Conservation (phyloP, 35 echinoderm and acorn worm species). For the Diadema setosum region DNA sequence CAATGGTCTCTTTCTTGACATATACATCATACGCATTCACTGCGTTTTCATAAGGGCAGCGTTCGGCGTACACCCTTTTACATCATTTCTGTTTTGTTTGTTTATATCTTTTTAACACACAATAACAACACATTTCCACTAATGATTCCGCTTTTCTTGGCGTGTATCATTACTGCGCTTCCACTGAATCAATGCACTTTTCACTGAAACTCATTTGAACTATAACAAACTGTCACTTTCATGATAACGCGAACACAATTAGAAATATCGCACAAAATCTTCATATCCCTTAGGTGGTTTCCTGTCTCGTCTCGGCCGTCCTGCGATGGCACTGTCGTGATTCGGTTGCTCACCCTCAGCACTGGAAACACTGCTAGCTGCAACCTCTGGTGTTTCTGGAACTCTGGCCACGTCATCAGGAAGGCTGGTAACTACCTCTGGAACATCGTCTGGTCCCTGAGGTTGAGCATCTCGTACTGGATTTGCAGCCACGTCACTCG, state of each 20-base stretch:
- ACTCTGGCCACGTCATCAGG: not conserved
- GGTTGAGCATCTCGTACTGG: not conserved
- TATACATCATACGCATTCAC: too few species aligned
- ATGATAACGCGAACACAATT: not conserved
- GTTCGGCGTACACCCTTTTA: too few species aligned
- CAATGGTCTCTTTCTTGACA: too few species aligned
- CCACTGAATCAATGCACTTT: too few species aligned
- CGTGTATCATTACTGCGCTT: too few species aligned
- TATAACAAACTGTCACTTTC: too few species aligned
- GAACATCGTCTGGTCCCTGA: not conserved
- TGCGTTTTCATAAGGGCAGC: too few species aligned
- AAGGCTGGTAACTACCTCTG: not conserved
- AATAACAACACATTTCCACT: too few species aligned
- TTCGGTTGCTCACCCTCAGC: not conserved
- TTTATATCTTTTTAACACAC: too few species aligned
- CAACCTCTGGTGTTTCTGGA: not conserved
- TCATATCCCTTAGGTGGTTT: not conserved
- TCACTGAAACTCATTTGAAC: too few species aligned
- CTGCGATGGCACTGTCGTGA: not conserved
- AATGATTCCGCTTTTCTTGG: too few species aligned
- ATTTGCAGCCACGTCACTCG: not conserved
- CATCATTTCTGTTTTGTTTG: too few species aligned
- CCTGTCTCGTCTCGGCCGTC: not conserved
- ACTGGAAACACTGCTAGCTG: not conserved
- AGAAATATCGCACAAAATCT: not conserved